A percentile compares a stretch with the other conserved stretches of the same genome.
phyloP scores from a whole-genome alignment of 1,140 invertebrate genomes.

The Telenomus remus region DNA sequence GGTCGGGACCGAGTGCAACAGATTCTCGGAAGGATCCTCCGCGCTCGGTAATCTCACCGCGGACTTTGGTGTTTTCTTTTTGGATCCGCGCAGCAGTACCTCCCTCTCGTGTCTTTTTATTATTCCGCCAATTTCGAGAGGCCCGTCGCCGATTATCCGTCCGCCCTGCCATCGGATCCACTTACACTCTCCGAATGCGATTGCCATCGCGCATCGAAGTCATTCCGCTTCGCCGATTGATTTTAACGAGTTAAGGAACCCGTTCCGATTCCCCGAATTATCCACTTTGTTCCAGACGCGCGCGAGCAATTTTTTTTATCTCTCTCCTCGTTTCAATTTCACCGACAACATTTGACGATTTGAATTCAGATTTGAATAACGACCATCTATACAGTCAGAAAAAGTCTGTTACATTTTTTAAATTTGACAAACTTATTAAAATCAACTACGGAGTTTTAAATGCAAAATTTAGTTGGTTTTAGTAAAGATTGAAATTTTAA shows the following conservation, averaged over 20 bases:
- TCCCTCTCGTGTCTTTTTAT: constrained; percentile 51
- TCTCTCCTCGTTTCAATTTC: constrained; percentile 15
- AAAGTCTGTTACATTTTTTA: not conserved
- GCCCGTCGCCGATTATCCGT: constrained; percentile 47
- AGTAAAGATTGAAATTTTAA: too few relatives aligned
- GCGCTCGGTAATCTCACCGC: constrained; percentile 51
- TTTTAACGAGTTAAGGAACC: constrained; percentile 50
- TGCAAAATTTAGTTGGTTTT: too few relatives aligned
- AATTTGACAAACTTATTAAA: too few relatives aligned
- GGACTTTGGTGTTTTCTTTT: constrained; percentile 26
- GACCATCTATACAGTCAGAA: constrained; percentile 9
- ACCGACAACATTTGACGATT: constrained; percentile 20
- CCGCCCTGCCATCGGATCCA: constrained; percentile 44
- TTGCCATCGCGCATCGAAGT: constrained; percentile 54
- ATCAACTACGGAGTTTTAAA: too few relatives aligned
- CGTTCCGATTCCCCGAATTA: constrained; percentile 24
- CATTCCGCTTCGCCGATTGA: constrained; percentile 55
- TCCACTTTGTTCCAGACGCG: not conserved
- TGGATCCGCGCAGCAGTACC: constrained; percentile 22
- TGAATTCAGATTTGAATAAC: constrained; percentile 12
- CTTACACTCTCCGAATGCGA: constrained; percentile 45
- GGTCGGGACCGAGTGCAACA: constrained; percentile 38
- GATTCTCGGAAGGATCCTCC: constrained; percentile 57
- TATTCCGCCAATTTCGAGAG: constrained; percentile 52
- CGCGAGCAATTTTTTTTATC: too few relatives aligned